Base-by-base conservation (phyloP, 1,140 invertebrate species). In the Nautilus pompilius region DNA sequence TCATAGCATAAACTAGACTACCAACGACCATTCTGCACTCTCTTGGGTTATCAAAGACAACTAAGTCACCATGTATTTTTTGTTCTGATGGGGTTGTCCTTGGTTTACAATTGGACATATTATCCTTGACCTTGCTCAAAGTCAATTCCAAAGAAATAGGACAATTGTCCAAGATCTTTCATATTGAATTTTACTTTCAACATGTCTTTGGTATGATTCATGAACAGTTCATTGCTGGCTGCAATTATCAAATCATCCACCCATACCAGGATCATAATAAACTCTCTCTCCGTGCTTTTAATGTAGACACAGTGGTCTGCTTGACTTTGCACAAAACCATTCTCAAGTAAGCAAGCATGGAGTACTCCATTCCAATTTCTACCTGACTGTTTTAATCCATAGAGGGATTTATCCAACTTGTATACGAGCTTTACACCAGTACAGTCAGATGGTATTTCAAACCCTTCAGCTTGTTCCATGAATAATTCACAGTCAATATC, bases 221-320 rank as follows among this genome's bases (percentile, higher is more conserved):
- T 0, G 6, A 46, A 10, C 6, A 3, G 15, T 3, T 60, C 55
- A 57, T 57, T 32, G 30, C 28, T 57, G n/a, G 24, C 58, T 20
- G 6, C 58, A 49, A 60, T 45, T 29, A 49, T 60, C 10, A 60
- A 60, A 60, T 49, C 58, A 60, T 60, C 58, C 24, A 60, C 58
- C 58, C 58, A 51, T 15, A 60, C 41, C 41, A 60, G 36, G n/a
- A 60, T 22, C 17, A 60, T 24, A 60, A 20, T 51, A 10, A 49
- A 45, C 17, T 28, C 8, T 28, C n/a, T n/a, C n/a, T n/a, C 1
- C 15, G 3, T 53, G 0, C 29, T 33, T 60, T 46, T 60, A 22
- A 26, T 60, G 6, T 46, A 60, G 3, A 60, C 41, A 60, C 58
- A 60, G 13, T 45, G 8, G 5, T n/a, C n/a, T n/a, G n/a, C n/a